Percentiles rank a stretch among this genome's conserved stretches.
Conservation (phyloP, 2,888 invertebrate genomes). For the Ichneumoninae sp. region DNA sequence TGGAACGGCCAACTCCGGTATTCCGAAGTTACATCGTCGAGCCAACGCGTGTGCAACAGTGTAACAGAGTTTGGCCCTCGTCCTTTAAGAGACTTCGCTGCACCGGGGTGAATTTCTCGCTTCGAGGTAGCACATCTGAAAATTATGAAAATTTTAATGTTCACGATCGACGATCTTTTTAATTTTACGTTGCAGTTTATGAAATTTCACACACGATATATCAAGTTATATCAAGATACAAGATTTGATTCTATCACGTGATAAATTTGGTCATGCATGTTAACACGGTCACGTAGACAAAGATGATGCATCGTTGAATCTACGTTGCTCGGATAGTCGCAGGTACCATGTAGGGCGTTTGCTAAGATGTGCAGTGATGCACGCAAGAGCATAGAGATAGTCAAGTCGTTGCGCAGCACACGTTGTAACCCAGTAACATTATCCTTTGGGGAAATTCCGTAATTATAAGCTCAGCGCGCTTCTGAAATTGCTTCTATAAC, state of each 20-base stretch:
- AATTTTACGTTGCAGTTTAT: background rate
- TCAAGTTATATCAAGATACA: background rate
- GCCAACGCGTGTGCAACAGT: background rate
- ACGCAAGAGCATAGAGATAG: background rate
- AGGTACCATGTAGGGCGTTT: background rate
- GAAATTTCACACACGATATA: background rate
- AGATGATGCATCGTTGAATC: background rate
- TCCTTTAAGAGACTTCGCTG: background rate
- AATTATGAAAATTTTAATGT: background rate
- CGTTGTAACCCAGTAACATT: background rate
- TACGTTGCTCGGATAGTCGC: background rate
- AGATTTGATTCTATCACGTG: background rate
- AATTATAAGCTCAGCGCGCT: background rate
- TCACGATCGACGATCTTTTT: background rate
- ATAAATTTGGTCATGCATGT: background rate
- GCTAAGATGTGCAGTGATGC: background rate
- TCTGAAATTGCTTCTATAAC: background rate
- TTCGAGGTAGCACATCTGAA: background rate
- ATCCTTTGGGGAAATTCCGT: background rate
- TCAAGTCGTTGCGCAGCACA: background rate
- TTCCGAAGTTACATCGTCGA: background rate
- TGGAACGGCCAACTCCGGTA: background rate
- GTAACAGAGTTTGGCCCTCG: background rate
- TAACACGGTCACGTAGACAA: background rate
- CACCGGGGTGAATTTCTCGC: background rate